Conservation (phyloP, 2,113 vertebrate genomes). For the Myocastor coypus region DNA sequence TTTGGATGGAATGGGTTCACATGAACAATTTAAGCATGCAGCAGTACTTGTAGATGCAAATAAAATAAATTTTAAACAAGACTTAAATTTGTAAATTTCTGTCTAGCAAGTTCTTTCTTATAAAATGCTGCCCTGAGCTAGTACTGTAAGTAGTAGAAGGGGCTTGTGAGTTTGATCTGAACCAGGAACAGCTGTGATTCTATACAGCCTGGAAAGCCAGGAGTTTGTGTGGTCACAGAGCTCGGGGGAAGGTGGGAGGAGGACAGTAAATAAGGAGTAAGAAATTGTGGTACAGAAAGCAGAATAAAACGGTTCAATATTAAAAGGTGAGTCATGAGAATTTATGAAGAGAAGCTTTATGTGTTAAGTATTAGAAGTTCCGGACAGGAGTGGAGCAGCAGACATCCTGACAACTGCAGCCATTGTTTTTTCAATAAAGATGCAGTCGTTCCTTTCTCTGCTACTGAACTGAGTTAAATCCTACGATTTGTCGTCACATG, state of each 20-base stretch:
- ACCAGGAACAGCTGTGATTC: background rate
- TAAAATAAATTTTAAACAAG: constrained; percentile 58
- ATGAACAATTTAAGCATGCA: constrained; percentile 62
- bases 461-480: background rate
- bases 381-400: background rate
- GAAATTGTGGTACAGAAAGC: background rate
- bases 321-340: background rate
- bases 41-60: background rate
- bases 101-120: constrained; percentile 25
- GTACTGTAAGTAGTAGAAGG: background rate
- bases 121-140: background rate
- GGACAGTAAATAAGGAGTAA: background rate
- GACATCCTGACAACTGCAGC: background rate
- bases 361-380: background rate
- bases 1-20: background rate
- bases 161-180: background rate
- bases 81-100: constrained; percentile 50
- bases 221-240: background rate
- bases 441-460: background rate
- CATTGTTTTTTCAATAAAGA: background rate
- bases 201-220: background rate
- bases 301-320: background rate
- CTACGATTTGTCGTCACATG: background rate
- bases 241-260: background rate
- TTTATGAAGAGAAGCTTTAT: background rate